Evolutionary conservation across 1,140 invertebrate genomes (phyloP), one percentile per base, ranked within the genome.

Genomic region (Drosophila melanica): DNA sequence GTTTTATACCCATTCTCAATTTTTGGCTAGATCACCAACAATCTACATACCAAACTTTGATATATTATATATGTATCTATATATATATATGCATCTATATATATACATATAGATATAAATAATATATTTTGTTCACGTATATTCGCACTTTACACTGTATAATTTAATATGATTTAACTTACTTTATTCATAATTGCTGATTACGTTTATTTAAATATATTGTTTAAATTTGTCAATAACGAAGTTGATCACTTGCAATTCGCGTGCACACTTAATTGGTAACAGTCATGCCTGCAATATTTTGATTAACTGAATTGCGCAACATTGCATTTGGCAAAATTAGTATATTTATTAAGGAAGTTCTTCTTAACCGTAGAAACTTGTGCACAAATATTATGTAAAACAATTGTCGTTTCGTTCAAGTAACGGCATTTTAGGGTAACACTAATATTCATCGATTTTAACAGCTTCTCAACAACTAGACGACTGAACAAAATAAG

Each of bases 391-490:
- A 27, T 27, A 6, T 27, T 27, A 27, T 7, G 0, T 27, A 27
- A 27, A 6, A 1, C 6, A 7, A 27, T 27, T 6, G 0, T 4
- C 3, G 2, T 27, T 27, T 27, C 27, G 27, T 27, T 27, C 27
- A 2, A 27, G 33, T 35, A 35, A 9, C 33, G 9, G 8, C 9
- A 35, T 35, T 35, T 5, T 48, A 65, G 74, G 35, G 47, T 50
- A 48, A 71, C 59, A 64, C 58, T 50, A 67, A 65, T 23, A 65
- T 64, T 64, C 59, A 73, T 62, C 67, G 74, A 80, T 59, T 84
- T 80, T 80, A 74, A 73, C 77, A 80, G 81, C 81, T 80, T 77
- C 81, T 82, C 73, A 75, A 73, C 81, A 85, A 84, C 77, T 84
- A 74, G 74, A 63, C 81, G 77, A 84, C 81, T 85, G 73, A 75